These are phyloP conservation scores for Charanyca ferruginea DNA, from an alignment of 2,888 invertebrate genomes.

Conservation along the genomic window DNA sequence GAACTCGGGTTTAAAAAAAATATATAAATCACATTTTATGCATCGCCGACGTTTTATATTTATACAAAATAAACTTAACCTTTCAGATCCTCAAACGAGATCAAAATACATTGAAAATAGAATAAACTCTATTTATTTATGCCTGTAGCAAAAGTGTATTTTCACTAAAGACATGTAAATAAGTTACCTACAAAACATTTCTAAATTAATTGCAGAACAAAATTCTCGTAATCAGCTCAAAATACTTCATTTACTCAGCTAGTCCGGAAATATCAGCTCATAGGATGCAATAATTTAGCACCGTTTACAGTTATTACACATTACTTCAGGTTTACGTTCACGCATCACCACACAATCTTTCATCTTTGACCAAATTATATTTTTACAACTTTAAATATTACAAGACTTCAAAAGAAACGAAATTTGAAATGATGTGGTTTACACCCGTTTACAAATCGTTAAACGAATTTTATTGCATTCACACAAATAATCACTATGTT, in stretches of 20 bases:
- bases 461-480: constrained; percentile 14
- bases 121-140: not conserved
- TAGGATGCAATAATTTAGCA: constrained; percentile 16
- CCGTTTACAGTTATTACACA: constrained; percentile 24
- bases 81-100: not conserved
- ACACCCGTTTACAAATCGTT: constrained; percentile 16
- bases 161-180: not conserved
- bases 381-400: constrained; percentile 40
- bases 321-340: constrained; percentile 21
- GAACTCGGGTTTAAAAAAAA: not conserved
- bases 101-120: not conserved
- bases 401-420: constrained; percentile 36
- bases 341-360: constrained; percentile 23
- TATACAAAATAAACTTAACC: not conserved
- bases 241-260: constrained; percentile 11
- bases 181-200: not conserved
- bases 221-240: not conserved
- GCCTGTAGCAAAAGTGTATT: not conserved
- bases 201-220: not conserved
- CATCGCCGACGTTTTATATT: not conserved
- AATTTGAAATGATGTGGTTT: constrained; percentile 20
- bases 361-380: constrained; percentile 38
- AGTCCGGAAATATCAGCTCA: not conserved
- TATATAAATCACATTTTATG: not conserved
- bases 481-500: not conserved